These are phyloP conservation scores for Eufriesea mexicana DNA, from an alignment of 1,140 invertebrate species.

Conservation along the genomic window DNA sequence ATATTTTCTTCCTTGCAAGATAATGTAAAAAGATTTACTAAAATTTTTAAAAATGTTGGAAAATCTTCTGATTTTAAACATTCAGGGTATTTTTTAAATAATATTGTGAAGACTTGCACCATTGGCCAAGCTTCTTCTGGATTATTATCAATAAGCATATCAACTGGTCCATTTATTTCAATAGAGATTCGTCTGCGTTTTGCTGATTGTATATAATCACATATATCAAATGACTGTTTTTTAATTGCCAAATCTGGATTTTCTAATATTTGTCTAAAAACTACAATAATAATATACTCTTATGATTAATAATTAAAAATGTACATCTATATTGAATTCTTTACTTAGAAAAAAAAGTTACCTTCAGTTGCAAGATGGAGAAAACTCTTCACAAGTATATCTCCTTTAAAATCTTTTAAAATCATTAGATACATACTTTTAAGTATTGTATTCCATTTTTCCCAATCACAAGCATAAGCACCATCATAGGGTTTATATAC, in stretches of 20 bases:
- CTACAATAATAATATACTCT: conserved; percentile 50
- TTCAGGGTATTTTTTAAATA: conserved; percentile 78
- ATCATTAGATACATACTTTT: conserved; percentile 67
- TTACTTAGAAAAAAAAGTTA: conserved; percentile 47
- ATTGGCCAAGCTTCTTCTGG: conserved; percentile 64
- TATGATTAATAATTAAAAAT: conserved; percentile 8
- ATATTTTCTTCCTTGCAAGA: conserved; percentile 72
- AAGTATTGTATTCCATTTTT: conserved; percentile 71
- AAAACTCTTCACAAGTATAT: conserved; percentile 58
- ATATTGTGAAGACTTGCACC: conserved; percentile 68
- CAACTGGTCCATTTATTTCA: conserved; percentile 57
- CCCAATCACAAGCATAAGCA: conserved; percentile 65
- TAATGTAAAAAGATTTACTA: conserved; percentile 74
- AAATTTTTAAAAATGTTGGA: conserved; percentile 71
- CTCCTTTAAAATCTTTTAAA: conserved; percentile 64
- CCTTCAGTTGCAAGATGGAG: conserved; percentile 70
- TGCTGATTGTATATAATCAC: conserved; percentile 36
- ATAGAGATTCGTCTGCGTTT: conserved; percentile 62
- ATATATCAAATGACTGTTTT: conserved; percentile 11
- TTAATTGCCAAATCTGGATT: conserved; percentile 42
- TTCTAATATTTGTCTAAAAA: conserved; percentile 68
- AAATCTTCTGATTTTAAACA: conserved; percentile 74
- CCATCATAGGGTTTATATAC: conserved; percentile 45
- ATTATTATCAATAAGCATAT: conserved; percentile 60
- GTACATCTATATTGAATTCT: conserved; percentile 9